Conservation (phyloP, 2,888 invertebrate species). For the Campoletis raptor region DNA sequence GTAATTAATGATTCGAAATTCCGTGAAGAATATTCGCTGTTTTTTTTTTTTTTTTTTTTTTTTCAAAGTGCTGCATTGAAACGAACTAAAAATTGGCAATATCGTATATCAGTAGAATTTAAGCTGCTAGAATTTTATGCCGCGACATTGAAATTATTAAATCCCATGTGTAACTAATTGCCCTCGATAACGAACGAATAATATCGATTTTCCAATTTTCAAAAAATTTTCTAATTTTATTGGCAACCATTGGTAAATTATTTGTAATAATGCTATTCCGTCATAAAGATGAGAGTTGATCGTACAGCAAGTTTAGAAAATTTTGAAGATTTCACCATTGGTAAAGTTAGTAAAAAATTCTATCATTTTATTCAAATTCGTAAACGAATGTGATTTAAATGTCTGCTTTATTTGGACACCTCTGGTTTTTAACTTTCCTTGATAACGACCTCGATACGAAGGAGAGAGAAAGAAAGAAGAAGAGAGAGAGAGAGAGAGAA, state of each 20-base stretch:
- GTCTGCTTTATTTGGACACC: constrained; percentile 1
- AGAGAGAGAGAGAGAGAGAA: not conserved
- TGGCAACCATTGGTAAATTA: not conserved
- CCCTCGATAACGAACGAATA: not conserved
- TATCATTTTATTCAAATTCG: not conserved
- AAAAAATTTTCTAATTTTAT: not conserved
- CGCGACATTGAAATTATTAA: not conserved
- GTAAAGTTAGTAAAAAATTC: not conserved
- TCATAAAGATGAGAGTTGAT: not conserved
- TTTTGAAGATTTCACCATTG: not conserved
- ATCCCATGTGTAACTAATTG: not conserved
- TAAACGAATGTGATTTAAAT: not conserved
- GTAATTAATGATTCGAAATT: not conserved
- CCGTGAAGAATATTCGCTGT: not conserved
- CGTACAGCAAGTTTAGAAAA: not conserved
- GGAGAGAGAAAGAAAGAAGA: not conserved
- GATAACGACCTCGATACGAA: constrained; percentile 11
- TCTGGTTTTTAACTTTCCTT: not conserved
- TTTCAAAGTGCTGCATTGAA: not conserved
- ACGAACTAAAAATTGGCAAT: not conserved
- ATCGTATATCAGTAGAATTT: not conserved
- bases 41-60: not conserved
- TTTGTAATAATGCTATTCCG: not conserved
- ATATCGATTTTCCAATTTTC: not conserved
- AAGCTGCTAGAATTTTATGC: not conserved